Percentiles rank a stretch among this genome's conserved stretches.
These are phyloP conservation scores for Thamnophis elegans DNA, from an alignment of 2,797 vertebrate species.

Conservation along the genomic window DNA sequence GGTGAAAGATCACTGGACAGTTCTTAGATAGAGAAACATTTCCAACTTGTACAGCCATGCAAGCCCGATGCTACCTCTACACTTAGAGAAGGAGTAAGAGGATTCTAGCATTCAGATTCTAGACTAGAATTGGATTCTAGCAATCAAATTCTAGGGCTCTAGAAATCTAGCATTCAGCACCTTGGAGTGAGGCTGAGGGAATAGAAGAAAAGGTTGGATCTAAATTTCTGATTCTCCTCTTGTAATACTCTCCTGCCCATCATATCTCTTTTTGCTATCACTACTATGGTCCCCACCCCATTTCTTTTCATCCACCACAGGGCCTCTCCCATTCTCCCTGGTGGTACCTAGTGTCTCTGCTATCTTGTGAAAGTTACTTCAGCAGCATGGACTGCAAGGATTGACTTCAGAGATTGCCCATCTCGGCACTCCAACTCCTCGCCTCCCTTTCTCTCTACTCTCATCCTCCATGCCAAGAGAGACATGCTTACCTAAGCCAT, in stretches of 20 bases:
- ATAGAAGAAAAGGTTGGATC: not conserved
- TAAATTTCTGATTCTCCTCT: not conserved
- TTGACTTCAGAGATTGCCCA: not conserved
- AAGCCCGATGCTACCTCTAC: not conserved
- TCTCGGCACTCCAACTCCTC: not conserved
- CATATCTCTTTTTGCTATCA: not conserved
- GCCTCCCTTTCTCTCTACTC: not conserved
- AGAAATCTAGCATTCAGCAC: not conserved
- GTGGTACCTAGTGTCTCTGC: not conserved
- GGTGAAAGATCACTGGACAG: not conserved
- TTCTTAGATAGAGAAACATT: not conserved
- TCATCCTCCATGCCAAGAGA: not conserved
- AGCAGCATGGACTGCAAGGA: not conserved
- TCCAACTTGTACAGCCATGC: not conserved
- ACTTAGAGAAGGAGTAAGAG: not conserved
- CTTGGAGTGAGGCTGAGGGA: not conserved
- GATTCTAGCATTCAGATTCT: not conserved
- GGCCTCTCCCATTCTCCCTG: not conserved
- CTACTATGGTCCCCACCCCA: not conserved
- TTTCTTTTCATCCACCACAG: not conserved
- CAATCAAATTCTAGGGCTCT: not conserved
- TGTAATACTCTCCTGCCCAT: not conserved
- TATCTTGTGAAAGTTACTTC: not conserved
- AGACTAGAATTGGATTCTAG: too few relatives aligned
- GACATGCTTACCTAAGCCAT: not conserved